Evolutionary conservation across 2,797 vertebrate species (phyloP).

Genomic region (Caiman crocodilus): DNA sequence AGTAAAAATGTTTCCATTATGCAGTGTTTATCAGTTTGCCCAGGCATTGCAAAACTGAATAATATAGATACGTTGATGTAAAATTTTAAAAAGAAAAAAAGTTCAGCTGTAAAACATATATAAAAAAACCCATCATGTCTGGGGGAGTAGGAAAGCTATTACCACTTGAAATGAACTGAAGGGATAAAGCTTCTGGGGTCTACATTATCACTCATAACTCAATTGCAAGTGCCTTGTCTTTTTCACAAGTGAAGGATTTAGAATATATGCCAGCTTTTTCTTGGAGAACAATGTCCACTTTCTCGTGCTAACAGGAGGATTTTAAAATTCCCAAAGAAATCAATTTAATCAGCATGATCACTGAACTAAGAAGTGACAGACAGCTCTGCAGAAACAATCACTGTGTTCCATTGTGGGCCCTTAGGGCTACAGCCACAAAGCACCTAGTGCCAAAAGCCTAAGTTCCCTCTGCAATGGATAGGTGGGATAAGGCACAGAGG

Average conservation of each 20-base stretch:
- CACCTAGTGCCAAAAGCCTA: too few relatives aligned
- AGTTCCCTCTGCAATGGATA: too few relatives aligned
- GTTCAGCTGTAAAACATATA: neutral
- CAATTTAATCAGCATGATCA: neutral
- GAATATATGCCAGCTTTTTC: neutral
- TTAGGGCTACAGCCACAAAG: neutral
- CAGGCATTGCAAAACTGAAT: constrained; percentile 46
- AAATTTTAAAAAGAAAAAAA: constrained; percentile 46
- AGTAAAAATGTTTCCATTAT: constrained; percentile 60
- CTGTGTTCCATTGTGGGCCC: rapidly evolving
- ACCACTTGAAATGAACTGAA: neutral
- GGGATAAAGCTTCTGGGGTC: constrained; percentile 9
- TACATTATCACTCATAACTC: constrained; percentile 2
- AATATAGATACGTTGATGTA: constrained; percentile 40
- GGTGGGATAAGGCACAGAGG: too few relatives aligned
- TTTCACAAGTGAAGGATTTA: constrained; percentile 26
- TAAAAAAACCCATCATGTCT: neutral
- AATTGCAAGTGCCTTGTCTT: constrained; percentile 5
- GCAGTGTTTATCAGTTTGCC: constrained; percentile 55
- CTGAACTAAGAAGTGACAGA: constrained; percentile 30
- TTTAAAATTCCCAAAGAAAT: constrained; percentile 36
- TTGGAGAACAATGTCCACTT: neutral
- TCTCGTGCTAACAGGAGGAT: constrained; percentile 1
- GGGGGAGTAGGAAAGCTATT: neutral
- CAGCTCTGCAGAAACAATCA: neutral